Base-by-base conservation (phyloP, 1,140 invertebrate species). In the Megalopta genalis region DNA sequence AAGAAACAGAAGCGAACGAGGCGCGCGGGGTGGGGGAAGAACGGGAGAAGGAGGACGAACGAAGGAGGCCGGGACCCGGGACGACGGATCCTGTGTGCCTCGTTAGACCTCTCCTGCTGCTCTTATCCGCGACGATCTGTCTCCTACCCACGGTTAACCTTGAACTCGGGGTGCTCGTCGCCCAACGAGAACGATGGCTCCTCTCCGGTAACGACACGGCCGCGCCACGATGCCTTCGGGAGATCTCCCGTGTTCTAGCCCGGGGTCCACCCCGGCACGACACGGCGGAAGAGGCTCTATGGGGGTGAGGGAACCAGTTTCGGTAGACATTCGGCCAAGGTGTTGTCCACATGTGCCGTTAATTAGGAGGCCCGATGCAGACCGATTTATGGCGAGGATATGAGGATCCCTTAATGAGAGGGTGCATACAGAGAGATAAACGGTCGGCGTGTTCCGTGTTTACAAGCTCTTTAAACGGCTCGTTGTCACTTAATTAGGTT, bases 401-500 rank as follows among this genome's bases (percentile, higher is more conserved):
- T 60, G 57, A 67, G 69, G 23, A 12, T 77, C 74, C 74, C 65
- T 83, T 83, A 83, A 80, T 25, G 84, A 75, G 76, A 52, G 60
- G 74, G 64, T 64, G 71, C 25, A 7, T 9, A 14, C 42, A 18
- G 49, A 10, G n/a, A 81, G 84, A 86, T 84, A 86, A 86, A 62
- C 79, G 57, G 57, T 64, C 25, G 68, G 64, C 71, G 60, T 25
- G 74, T 57, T 23, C 25, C 64, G 60, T 72, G 80, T 85, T 86
- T 86, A 80, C 76, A 73, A 79, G 64, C 74, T 64, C 62, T 75
- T 86, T 84, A 77, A 84, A 76, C 59, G 49, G 52, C 62, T 71
- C 80, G 84, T 80, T 80, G 84, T 75, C 81, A 66, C 71, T 81
- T 86, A 83, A 86, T 86, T 86, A 83, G 23, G 49, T 70, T 21